Conservation (phyloP, 92 coral and sea anemone species). For the Umimayanthus chanpuru region DNA sequence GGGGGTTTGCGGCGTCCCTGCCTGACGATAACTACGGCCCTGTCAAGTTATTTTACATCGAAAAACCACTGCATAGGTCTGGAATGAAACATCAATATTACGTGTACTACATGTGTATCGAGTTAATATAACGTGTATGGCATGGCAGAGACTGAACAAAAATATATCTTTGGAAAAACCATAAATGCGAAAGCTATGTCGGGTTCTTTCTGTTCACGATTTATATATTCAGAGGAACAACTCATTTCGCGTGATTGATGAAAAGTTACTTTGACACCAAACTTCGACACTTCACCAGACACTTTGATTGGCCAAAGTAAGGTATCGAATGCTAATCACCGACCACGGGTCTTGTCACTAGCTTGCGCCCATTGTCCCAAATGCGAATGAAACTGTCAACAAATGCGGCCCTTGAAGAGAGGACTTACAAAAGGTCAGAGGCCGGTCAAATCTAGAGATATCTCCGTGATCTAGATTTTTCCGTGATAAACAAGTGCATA, state of each 20-base stretch:
- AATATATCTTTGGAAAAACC: too few relatives aligned
- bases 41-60: too few relatives aligned
- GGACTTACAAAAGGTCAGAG: not conserved
- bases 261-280: slow-evolving; percentile 1
- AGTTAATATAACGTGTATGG: too few relatives aligned
- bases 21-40: too few relatives aligned
- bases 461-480: not conserved
- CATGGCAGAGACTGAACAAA: too few relatives aligned
- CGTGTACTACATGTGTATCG: too few relatives aligned
- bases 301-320: not conserved
- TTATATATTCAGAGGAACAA: too few relatives aligned
- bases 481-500: not conserved
- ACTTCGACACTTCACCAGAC: not conserved
- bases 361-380: not conserved
- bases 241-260: not conserved
- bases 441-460: not conserved
- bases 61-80: too few relatives aligned
- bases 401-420: not conserved
- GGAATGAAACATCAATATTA: too few relatives aligned
- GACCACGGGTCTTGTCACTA: not conserved
- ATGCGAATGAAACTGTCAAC: not conserved
- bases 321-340: not conserved
- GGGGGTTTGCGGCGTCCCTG: too few relatives aligned
- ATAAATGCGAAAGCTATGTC: too few relatives aligned
- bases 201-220: too few relatives aligned